Evolutionary conservation across 1,140 invertebrate species (phyloP).

Genomic region (Eubasilissa regina): DNA sequence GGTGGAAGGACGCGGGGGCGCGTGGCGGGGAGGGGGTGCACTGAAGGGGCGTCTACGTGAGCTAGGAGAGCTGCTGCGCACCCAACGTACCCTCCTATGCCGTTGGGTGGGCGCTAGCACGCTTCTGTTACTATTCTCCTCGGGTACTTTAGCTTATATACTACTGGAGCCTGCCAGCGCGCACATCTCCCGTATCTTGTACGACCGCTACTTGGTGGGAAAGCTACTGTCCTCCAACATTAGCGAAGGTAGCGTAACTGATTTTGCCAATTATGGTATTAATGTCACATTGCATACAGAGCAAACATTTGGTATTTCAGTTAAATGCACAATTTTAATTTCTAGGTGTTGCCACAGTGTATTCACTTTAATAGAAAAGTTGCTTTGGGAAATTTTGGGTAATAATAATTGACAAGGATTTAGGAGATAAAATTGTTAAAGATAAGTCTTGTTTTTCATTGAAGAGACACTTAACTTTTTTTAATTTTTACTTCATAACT

Average conservation of each 20-base stretch:
- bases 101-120: conserved; percentile 44
- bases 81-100: conserved; percentile 43
- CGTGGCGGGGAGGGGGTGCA: conserved; percentile 38
- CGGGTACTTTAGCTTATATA: conserved; percentile 47
- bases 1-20: conserved; percentile 48
- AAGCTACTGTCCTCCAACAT: conserved; percentile 54
- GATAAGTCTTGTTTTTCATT: too few species aligned
- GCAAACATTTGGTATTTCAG: too few species aligned
- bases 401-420: too few species aligned
- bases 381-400: too few species aligned
- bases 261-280: too few species aligned
- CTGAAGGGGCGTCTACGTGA: conserved; percentile 50
- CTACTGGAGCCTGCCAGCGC: conserved; percentile 49
- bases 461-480: too few species aligned
- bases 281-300: too few species aligned
- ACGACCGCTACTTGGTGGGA: conserved; percentile 56
- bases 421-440: too few species aligned
- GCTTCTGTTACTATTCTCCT: conserved; percentile 53
- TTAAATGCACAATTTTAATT: too few species aligned
- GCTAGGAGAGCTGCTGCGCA: conserved; percentile 46
- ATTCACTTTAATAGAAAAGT: too few species aligned
- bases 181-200: conserved; percentile 50
- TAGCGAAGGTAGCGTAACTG: conserved; percentile 48
- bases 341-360: too few species aligned
- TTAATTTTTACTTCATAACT: too few species aligned